Percentiles rank a stretch among this genome's conserved stretches.
phyloP scores from a whole-genome alignment of 2,797 vertebrate species.

The Geotrypetes seraphini region DNA sequence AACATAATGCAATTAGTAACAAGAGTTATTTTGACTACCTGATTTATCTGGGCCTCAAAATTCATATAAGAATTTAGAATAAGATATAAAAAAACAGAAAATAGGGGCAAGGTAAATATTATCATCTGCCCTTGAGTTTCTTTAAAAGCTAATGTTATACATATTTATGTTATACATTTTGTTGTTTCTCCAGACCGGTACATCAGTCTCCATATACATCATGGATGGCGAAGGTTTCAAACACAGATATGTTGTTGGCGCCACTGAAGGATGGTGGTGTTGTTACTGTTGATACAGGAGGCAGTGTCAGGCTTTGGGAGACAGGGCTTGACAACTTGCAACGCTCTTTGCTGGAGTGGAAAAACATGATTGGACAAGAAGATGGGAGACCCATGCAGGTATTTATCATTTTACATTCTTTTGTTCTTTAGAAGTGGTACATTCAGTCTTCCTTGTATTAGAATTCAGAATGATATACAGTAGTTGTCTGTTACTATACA shows the following conservation, averaged over 20 bases:
- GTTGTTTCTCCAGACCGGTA: slow-evolving; percentile 52
- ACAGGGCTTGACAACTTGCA: slow-evolving; percentile 77
- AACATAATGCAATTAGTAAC: too few species aligned
- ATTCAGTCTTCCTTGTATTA: too few species aligned
- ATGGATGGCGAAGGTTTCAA: slow-evolving; percentile 82
- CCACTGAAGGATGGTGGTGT: slow-evolving; percentile 64
- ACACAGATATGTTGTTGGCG: slow-evolving; percentile 73
- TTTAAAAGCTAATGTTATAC: not conserved
- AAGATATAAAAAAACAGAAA: too few species aligned
- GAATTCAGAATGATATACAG: too few species aligned
- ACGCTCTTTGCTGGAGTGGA: slow-evolving; percentile 86
- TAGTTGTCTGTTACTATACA: too few species aligned
- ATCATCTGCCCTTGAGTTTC: too few species aligned
- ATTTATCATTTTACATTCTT: slow-evolving; percentile 1
- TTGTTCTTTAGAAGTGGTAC: not conserved
- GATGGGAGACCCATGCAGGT: slow-evolving; percentile 79
- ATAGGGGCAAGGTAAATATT: too few species aligned
- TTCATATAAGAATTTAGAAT: too few species aligned
- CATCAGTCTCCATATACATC: slow-evolving; percentile 77
- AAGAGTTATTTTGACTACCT: too few species aligned
- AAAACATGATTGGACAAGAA: slow-evolving; percentile 87
- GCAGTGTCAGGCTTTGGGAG: slow-evolving; percentile 84
- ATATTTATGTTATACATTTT: not conserved
- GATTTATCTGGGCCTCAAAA: too few species aligned
- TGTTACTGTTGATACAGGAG: slow-evolving; percentile 86